phyloP scores from a whole-genome alignment of 2,888 invertebrate species.

The Toxonevra muliebris region DNA sequence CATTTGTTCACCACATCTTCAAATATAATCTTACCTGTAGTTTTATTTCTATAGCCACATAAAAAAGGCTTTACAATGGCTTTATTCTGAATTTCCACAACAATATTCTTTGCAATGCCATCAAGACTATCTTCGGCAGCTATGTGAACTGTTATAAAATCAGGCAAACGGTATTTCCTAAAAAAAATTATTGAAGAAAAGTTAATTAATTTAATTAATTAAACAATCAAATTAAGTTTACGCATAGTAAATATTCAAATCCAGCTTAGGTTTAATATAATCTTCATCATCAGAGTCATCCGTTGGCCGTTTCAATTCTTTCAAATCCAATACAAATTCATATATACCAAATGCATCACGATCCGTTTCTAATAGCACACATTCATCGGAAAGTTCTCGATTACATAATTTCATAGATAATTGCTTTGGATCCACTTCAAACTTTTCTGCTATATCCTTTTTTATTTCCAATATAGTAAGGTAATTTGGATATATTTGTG shows the following conservation, averaged over 20 bases:
- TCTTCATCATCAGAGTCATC: conserved; percentile 24
- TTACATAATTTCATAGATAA: conserved; percentile 67
- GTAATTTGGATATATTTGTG: conserved; percentile 62
- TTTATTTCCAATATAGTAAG: conserved; percentile 71
- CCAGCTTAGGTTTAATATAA: conserved; percentile 45
- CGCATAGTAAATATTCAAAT: conserved; percentile 62
- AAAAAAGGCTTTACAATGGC: conserved; percentile 76
- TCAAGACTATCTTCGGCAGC: conserved; percentile 63
- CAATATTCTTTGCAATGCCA: conserved; percentile 63
- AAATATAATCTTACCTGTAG: conserved; percentile 67
- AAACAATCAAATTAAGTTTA: conserved; percentile 41
- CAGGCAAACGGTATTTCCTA: conserved; percentile 66
- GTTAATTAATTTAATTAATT: background rate
- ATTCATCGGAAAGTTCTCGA: conserved; percentile 54
- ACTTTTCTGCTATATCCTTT: conserved; percentile 70
- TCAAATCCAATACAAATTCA: conserved; percentile 51
- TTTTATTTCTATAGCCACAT: conserved; percentile 80
- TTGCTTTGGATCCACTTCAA: conserved; percentile 67
- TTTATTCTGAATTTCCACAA: conserved; percentile 71
- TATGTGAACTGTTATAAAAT: conserved; percentile 69
- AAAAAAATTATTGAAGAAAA: conserved; percentile 4
- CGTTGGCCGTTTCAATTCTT: background rate
- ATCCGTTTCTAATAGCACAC: conserved; percentile 50
- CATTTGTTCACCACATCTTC: background rate
- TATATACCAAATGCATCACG: conserved; percentile 62